phyloP scores from a whole-genome alignment of 2,797 vertebrate genomes.

The Morelia viridis region DNA sequence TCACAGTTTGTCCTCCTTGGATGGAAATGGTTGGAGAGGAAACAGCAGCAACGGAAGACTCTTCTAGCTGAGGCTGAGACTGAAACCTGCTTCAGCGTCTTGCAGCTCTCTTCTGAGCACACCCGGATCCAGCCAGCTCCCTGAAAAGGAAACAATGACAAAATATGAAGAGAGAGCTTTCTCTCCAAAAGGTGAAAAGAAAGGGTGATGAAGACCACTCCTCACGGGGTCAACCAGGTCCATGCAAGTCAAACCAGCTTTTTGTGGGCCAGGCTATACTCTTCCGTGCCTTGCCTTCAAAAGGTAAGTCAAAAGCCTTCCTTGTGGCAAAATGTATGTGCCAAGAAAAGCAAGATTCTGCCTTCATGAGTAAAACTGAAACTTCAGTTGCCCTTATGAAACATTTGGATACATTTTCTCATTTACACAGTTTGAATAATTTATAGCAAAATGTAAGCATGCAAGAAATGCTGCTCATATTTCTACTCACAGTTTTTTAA shows the following conservation, averaged over 20 bases:
- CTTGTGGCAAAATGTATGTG: not conserved
- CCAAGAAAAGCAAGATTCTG: not conserved
- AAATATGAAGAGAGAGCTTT: not conserved
- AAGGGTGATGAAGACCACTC: not conserved
- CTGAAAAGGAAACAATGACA: slow-evolving; percentile 14
- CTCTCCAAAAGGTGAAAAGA: not conserved
- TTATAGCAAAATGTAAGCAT: not conserved
- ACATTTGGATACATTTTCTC: not conserved
- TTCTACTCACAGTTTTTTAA: not conserved
- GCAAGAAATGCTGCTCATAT: not conserved
- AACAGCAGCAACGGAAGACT: not conserved
- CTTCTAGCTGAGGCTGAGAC: not conserved
- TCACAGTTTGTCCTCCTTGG: not conserved
- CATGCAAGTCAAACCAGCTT: slow-evolving; percentile 2
- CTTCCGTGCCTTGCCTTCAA: not conserved
- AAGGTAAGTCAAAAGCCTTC: not conserved
- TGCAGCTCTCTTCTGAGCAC: not conserved
- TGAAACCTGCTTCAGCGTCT: not conserved
- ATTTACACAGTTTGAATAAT: not conserved
- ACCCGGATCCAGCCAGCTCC: not conserved
- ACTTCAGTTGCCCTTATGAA: not conserved
- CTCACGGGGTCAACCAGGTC: not conserved
- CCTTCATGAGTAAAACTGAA: not conserved
- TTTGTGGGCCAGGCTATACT: not conserved
- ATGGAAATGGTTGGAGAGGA: not conserved